Conservation (phyloP, 2,113 vertebrate genomes). For the Eclectus roratus region DNA sequence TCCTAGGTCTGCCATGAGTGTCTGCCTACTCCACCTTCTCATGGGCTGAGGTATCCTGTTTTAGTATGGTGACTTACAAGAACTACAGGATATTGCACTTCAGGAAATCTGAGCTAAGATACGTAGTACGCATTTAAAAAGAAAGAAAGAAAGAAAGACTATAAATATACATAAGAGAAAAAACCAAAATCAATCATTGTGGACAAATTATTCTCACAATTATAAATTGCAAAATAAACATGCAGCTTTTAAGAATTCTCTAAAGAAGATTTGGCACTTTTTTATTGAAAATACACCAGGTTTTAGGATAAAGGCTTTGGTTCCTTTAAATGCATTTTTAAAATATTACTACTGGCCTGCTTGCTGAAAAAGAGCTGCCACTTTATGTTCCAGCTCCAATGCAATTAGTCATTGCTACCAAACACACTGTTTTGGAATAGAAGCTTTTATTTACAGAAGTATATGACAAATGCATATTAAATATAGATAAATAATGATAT, state of each 20-base stretch:
- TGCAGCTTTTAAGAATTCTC: not conserved
- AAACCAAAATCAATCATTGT: not conserved
- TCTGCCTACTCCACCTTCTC: not conserved
- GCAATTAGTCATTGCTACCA: not conserved
- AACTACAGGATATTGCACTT: not conserved
- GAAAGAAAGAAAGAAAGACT: not conserved
- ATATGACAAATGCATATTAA: not conserved
- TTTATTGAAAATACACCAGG: not conserved
- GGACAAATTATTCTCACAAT: not conserved
- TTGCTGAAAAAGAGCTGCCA: not conserved
- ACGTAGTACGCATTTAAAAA: not conserved
- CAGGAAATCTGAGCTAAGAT: not conserved
- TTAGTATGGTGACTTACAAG: not conserved
- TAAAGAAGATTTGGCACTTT: not conserved
- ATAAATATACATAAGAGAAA: not conserved
- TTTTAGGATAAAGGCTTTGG: not conserved
- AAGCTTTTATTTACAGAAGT: not conserved
- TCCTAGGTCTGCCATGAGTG: not conserved
- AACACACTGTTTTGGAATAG: not conserved
- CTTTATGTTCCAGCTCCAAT: not conserved
- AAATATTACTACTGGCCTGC: not conserved
- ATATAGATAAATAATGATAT: not conserved
- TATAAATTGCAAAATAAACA: not conserved
- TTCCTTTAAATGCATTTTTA: not conserved
- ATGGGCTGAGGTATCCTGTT: not conserved